A percentile compares a stretch with the other conserved stretches of the same genome.
Evolutionary conservation across 2,113 vertebrate genomes (phyloP).

Genomic region (Cepphus grylle): DNA sequence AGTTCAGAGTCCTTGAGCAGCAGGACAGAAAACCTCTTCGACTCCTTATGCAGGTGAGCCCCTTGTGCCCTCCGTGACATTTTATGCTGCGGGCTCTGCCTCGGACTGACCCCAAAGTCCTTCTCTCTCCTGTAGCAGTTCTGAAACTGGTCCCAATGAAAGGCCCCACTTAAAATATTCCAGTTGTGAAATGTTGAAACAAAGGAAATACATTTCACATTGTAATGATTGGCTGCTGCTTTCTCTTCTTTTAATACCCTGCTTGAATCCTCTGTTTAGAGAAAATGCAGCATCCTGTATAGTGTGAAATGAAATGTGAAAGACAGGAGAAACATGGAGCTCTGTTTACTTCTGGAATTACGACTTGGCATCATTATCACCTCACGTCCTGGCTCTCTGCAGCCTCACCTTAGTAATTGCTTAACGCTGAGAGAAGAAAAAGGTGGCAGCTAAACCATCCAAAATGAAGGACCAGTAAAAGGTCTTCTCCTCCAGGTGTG

Average conservation of each 20-base stretch:
- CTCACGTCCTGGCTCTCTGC: not conserved
- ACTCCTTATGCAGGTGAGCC: constrained; percentile 91
- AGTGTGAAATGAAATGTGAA: not conserved
- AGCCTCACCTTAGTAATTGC: not conserved
- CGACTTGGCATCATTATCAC: not conserved
- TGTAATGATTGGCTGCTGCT: not conserved
- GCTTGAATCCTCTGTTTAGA: not conserved
- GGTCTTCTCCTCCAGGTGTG: not conserved
- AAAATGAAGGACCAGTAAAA: not conserved
- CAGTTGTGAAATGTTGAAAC: not conserved
- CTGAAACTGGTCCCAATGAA: not conserved
- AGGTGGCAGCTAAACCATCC: not conserved
- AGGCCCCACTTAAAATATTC: not conserved
- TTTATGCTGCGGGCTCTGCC: not conserved
- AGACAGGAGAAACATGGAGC: not conserved
- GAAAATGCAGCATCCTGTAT: not conserved
- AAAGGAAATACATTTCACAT: not conserved
- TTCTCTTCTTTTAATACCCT: not conserved
- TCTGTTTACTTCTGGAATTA: not conserved
- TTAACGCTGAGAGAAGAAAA: not conserved
- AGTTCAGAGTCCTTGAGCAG: constrained; percentile 87
- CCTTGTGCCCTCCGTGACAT: fast-evolving
- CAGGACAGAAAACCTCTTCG: constrained; percentile 84
- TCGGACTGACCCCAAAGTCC: not conserved
- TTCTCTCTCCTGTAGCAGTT: not conserved